Evolutionary conservation across 1,140 invertebrate genomes (phyloP).

Genomic region (Lepidurus couesii): DNA sequence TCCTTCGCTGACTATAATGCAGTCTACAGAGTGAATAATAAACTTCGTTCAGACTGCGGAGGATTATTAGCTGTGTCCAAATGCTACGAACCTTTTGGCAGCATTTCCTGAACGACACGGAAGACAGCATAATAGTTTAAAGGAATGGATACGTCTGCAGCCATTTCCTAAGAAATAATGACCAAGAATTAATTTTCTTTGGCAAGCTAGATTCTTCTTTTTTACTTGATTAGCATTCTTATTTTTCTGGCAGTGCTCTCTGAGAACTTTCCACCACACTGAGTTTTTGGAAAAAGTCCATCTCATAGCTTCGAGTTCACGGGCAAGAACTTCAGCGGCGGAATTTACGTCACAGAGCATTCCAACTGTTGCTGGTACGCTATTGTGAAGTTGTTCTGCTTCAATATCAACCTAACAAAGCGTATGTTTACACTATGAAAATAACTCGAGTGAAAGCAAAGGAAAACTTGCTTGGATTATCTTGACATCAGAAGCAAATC

Average conservation of each 20-base stretch:
- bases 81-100: constrained; percentile 54
- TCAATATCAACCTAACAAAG: constrained; percentile 72
- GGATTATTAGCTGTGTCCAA: constrained; percentile 34
- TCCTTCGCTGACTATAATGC: constrained; percentile 93
- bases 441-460: not conserved
- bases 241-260: constrained; percentile 54
- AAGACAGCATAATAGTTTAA: constrained; percentile 92
- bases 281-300: constrained; percentile 46
- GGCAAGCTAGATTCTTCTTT: constrained; percentile 13
- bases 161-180: constrained; percentile 50
- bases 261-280: constrained; percentile 56
- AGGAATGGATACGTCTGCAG: constrained; percentile 60
- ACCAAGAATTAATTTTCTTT: no score
- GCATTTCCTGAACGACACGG: constrained; percentile 63
- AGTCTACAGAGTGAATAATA: constrained; percentile 54
- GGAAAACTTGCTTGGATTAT: constrained; percentile 69
- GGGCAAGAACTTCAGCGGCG: constrained; percentile 56
- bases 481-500: constrained; percentile 75
- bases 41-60: not conserved
- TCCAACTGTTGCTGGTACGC: constrained; percentile 62
- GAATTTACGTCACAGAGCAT: constrained; percentile 73
- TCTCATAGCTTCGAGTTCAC: constrained; percentile 40
- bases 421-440: constrained; percentile 31
- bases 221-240: constrained; percentile 52
- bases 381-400: constrained; percentile 88